Evolutionary conservation across 2,113 vertebrate species (phyloP).

Genomic region (Urocolius indicus): DNA sequence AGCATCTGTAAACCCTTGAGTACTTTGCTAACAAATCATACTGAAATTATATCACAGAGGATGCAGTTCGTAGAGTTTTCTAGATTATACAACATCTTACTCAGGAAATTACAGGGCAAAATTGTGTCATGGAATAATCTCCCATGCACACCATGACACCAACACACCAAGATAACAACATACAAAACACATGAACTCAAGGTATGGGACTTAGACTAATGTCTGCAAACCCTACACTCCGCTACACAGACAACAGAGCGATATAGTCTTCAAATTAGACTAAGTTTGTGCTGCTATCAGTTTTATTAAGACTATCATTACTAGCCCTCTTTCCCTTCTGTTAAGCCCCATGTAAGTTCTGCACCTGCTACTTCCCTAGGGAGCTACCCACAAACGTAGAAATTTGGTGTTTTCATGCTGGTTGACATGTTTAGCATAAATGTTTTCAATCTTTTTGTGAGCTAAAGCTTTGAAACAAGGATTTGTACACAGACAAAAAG

Average conservation of each 20-base stretch:
- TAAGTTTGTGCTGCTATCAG: neutral
- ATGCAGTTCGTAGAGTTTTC: neutral
- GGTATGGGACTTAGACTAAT: rapidly evolving
- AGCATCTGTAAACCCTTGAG: neutral
- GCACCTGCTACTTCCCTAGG: neutral
- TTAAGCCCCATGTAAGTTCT: neutral
- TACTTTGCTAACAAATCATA: neutral
- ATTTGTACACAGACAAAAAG: neutral
- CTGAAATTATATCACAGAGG: neutral
- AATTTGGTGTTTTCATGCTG: neutral
- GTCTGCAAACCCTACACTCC: neutral
- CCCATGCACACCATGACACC: neutral
- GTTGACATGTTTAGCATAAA: neutral
- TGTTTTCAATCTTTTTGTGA: neutral
- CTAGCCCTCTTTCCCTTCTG: neutral
- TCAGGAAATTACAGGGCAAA: neutral
- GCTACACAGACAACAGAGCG: rapidly evolving
- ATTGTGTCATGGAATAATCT: neutral
- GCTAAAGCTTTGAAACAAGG: neutral
- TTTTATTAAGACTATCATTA: neutral
- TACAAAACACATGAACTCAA: neutral
- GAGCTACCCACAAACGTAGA: neutral
- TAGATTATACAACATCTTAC: neutral
- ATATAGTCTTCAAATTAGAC: neutral
- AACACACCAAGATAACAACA: neutral